Evolutionary conservation across 2,113 vertebrate genomes (phyloP).

Genomic region (Chloropsis cyanopogon): DNA sequence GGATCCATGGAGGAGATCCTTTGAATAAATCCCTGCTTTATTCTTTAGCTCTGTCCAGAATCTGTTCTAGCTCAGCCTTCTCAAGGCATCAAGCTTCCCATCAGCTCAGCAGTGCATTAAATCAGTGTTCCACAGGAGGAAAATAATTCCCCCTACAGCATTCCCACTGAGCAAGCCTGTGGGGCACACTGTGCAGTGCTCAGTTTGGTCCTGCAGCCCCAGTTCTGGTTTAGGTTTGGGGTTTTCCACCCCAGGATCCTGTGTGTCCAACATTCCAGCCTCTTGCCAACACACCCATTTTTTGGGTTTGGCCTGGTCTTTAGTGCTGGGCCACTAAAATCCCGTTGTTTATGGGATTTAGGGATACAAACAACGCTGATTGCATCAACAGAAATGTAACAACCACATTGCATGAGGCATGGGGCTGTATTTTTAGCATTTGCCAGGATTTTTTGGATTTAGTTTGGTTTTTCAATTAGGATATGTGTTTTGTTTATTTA

Average conservation of each 20-base stretch:
- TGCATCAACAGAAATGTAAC: neutral
- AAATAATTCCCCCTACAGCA: neutral
- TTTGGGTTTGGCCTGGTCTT: neutral
- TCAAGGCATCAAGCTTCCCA: neutral
- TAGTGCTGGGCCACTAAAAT: neutral
- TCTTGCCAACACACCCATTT: neutral
- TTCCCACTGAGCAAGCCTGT: neutral
- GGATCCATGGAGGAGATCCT: too few species aligned
- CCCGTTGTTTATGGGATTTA: neutral
- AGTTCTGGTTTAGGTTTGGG: neutral
- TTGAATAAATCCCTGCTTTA: neutral
- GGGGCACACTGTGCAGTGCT: neutral
- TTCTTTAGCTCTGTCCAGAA: neutral
- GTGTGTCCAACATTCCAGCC: neutral
- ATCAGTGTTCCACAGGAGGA: neutral
- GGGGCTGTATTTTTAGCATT: neutral
- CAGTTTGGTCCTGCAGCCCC: neutral
- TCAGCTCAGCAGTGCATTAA: neutral
- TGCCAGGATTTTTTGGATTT: neutral
- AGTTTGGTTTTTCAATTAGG: neutral
- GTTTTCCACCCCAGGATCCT: neutral
- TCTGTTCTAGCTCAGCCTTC: neutral
- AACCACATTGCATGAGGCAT: neutral
- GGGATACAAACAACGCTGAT: constrained; percentile 22
- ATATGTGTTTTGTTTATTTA: neutral